phyloP scores from a whole-genome alignment of 2,797 vertebrate genomes.

The Bovichtus diacanthus region DNA sequence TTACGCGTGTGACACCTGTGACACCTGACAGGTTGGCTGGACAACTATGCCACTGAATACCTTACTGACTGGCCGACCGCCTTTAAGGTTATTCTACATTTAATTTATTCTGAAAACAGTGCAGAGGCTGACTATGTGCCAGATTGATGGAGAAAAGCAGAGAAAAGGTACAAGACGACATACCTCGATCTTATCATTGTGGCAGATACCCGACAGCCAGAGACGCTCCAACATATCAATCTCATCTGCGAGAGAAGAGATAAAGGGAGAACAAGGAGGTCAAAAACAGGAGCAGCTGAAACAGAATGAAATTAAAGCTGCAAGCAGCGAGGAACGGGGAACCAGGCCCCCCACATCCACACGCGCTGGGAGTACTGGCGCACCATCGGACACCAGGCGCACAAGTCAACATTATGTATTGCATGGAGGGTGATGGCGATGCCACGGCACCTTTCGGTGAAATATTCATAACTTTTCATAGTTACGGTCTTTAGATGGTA shows the following conservation, averaged over 20 bases:
- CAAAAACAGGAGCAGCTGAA: slow-evolving; percentile 7
- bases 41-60: neutral
- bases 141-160: neutral
- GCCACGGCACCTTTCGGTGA: too few relatives aligned
- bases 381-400: too few relatives aligned
- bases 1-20: too few relatives aligned
- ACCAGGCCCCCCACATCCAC: too few relatives aligned
- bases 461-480: too few relatives aligned
- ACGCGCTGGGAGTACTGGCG: too few relatives aligned
- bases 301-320: neutral
- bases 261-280: slow-evolving; percentile 7
- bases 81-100: neutral
- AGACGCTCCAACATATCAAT: slow-evolving; percentile 88
- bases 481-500: too few relatives aligned
- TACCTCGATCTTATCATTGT: slow-evolving; percentile 89
- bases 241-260: slow-evolving; percentile 78
- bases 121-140: neutral
- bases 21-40: too few relatives aligned
- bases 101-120: neutral
- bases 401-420: too few relatives aligned
- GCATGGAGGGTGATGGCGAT: too few relatives aligned
- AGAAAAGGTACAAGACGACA: neutral
- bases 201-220: slow-evolving; percentile 88
- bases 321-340: too few relatives aligned
- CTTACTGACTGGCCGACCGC: neutral